phyloP scores from a whole-genome alignment of 1,140 invertebrate genomes.

The Notospermus geniculatus region DNA sequence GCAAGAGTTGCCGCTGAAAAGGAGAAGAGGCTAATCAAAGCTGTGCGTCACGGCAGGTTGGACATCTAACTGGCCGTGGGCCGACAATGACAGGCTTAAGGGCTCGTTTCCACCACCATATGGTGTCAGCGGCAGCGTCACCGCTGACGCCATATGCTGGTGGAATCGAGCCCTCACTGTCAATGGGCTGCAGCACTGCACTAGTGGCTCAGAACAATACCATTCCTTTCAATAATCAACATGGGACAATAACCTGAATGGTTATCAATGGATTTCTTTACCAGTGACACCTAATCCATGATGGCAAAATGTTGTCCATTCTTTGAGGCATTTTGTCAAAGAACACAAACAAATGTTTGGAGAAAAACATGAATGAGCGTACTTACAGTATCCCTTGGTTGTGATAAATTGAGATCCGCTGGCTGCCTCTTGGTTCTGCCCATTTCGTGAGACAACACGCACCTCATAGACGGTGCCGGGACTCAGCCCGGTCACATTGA shows the following conservation, averaged over 20 bases:
- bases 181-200: too few relatives aligned
- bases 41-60: background rate
- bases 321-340: background rate
- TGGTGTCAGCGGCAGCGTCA: too few relatives aligned
- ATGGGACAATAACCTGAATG: too few relatives aligned
- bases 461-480: constrained; percentile 85
- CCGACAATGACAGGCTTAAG: too few relatives aligned
- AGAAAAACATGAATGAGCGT: constrained; percentile 17
- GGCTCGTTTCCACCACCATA: too few relatives aligned
- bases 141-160: too few relatives aligned
- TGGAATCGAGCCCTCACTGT: too few relatives aligned
- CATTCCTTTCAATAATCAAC: too few relatives aligned
- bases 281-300: background rate
- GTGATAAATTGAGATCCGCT: constrained; percentile 19
- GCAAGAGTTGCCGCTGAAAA: constrained; percentile 34
- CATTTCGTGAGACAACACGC: constrained; percentile 87
- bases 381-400: constrained; percentile 29
- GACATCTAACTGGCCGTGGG: background rate
- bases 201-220: too few relatives aligned
- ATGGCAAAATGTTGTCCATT: background rate
- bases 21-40: constrained; percentile 15
- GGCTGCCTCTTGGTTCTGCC: constrained; percentile 61
- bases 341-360: background rate
- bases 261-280: too few relatives aligned
- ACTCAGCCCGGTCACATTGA: constrained; percentile 73